A percentile compares a stretch with the other conserved stretches of the same genome.
phyloP scores from a whole-genome alignment of 2,113 vertebrate species.

The Xiphias gladius region DNA sequence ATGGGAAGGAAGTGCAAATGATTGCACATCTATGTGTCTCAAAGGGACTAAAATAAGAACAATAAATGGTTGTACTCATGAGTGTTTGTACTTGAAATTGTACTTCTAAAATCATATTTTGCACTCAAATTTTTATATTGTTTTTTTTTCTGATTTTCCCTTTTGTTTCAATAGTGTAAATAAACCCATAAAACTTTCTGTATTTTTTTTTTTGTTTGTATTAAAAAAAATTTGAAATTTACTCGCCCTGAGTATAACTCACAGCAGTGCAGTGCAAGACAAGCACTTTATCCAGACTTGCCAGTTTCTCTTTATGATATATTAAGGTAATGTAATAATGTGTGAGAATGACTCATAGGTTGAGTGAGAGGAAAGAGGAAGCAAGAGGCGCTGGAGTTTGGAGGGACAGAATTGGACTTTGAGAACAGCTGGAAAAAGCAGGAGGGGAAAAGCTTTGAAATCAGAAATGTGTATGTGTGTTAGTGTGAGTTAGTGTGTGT shows the following conservation, averaged over 20 bases:
- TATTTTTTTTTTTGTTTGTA: not conserved
- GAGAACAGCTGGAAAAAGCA: not conserved
- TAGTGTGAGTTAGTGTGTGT: conserved; percentile 7
- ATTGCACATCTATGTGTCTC: not conserved
- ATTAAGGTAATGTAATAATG: conserved; percentile 8
- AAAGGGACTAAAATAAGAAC: not conserved
- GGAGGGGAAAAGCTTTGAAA: not conserved
- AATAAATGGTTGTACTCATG: not conserved
- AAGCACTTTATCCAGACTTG: conserved; percentile 23
- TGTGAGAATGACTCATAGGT: conserved; percentile 21
- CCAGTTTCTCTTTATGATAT: conserved; percentile 20
- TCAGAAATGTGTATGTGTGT: not conserved
- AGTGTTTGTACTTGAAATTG: not conserved
- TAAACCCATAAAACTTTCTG: not conserved
- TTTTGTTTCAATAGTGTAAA: not conserved
- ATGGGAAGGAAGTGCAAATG: not conserved
- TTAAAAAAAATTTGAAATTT: not conserved
- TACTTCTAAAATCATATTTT: not conserved
- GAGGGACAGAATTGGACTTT: not conserved
- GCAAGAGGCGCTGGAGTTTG: not conserved
- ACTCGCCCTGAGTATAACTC: not conserved
- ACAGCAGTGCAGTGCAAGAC: conserved; percentile 6
- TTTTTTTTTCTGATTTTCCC: not conserved
- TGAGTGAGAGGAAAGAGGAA: not conserved
- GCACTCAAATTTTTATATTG: not conserved